phyloP scores from a whole-genome alignment of 2,113 vertebrate species.

The Gambusia holbrooki region DNA sequence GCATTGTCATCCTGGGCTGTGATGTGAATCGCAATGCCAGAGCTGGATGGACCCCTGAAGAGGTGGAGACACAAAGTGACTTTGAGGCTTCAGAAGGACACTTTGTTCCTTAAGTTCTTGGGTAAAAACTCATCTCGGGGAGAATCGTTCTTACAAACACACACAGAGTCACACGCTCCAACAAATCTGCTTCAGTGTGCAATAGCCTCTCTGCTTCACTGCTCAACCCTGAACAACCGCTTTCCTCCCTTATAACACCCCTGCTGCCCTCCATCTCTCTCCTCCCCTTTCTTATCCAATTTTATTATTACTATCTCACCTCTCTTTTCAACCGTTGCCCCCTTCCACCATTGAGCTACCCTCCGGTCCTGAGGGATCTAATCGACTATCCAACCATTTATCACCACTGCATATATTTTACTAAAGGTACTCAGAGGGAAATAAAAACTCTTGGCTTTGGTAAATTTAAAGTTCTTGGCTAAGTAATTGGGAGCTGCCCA shows the following conservation, averaged over 20 bases:
- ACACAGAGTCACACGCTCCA: constrained; percentile 28
- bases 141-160: constrained; percentile 28
- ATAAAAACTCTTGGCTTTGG: constrained; percentile 26
- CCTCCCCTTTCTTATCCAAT: constrained; percentile 68
- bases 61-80: constrained; percentile 54
- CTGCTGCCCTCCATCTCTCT: constrained; percentile 50
- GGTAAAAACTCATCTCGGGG: constrained; percentile 63
- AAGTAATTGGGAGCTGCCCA: constrained; percentile 2
- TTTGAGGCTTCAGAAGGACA: constrained; percentile 56
- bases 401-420: constrained; percentile 50
- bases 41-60: constrained; percentile 52
- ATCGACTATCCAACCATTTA: constrained; percentile 40
- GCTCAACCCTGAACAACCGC: constrained; percentile 73
- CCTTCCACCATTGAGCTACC: constrained; percentile 34
- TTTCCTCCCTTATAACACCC: constrained; percentile 62
- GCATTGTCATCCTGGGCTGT: constrained; percentile 15
- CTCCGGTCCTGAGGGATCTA: constrained; percentile 41
- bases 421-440: constrained; percentile 26
- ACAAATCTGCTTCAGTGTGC: constrained; percentile 36
- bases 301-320: constrained; percentile 74
- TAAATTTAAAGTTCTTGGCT: constrained; percentile 3
- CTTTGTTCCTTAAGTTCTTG: constrained; percentile 45
- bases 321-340: constrained; percentile 50
- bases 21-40: constrained; percentile 50
- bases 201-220: constrained; percentile 70